phyloP scores from a whole-genome alignment of 2,888 invertebrate genomes.

The Cephonodes hylas region DNA sequence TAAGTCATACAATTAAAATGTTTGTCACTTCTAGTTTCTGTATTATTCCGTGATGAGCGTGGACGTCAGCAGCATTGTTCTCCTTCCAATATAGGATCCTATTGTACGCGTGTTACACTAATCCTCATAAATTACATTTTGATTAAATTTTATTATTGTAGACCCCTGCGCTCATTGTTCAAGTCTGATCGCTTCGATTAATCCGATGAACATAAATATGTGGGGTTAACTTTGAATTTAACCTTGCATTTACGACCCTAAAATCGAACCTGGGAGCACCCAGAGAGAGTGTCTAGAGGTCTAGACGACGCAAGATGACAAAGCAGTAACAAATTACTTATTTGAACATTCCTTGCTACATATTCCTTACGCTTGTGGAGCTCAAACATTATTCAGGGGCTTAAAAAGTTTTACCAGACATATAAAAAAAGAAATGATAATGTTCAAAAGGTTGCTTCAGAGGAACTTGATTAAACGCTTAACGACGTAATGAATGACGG shows the following conservation, averaged over 20 bases:
- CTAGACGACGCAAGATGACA: too few species aligned
- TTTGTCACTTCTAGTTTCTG: slow-evolving; percentile 30
- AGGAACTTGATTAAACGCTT: not conserved
- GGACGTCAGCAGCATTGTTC: slow-evolving; percentile 51
- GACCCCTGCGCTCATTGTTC: slow-evolving; percentile 25
- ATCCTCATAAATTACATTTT: slow-evolving; percentile 59
- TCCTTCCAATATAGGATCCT: slow-evolving; percentile 49
- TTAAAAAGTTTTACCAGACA: not conserved
- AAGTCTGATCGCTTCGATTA: slow-evolving; percentile 19
- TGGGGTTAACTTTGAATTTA: too few species aligned
- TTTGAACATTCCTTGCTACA: too few species aligned
- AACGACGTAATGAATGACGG: not conserved
- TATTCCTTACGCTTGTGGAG: too few species aligned
- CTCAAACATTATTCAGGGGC: too few species aligned
- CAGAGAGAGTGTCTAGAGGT: too few species aligned
- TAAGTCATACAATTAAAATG: not conserved
- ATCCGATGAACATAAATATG: not conserved
- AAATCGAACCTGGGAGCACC: too few species aligned
- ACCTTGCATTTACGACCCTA: too few species aligned
- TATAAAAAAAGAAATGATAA: not conserved
- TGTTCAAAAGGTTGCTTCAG: not conserved
- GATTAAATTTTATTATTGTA: slow-evolving; percentile 45
- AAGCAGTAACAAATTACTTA: too few species aligned
- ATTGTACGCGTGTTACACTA: slow-evolving; percentile 50
- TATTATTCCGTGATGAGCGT: slow-evolving; percentile 26